These are phyloP conservation scores for Pachycephala philippinensis DNA, from an alignment of 2,113 vertebrate genomes.

Conservation along the genomic window DNA sequence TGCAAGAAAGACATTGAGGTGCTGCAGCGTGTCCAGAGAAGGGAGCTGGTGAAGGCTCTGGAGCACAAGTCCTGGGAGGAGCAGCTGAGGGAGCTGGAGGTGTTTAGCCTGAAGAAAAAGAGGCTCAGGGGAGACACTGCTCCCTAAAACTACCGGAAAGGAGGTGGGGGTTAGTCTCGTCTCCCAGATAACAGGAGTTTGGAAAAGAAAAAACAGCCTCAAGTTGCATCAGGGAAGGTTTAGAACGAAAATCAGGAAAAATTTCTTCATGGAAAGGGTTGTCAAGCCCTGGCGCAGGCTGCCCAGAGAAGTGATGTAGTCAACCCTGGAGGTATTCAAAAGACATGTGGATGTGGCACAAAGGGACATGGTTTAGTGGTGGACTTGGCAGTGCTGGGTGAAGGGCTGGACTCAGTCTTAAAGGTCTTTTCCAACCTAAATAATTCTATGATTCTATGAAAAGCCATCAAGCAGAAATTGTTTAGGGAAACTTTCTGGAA, in stretches of 20 bases:
- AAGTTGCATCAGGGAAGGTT: neutral
- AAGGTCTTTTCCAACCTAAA: neutral
- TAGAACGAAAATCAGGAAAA: neutral
- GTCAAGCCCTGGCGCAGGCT: neutral
- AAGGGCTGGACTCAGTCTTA: neutral
- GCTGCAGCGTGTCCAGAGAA: neutral
- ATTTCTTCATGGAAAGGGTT: neutral
- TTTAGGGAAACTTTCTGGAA: neutral
- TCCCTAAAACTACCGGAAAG: neutral
- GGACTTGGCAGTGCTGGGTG: neutral
- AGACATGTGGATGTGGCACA: neutral
- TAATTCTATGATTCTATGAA: neutral
- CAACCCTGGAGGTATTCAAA: neutral
- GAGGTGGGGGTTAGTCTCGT: neutral
- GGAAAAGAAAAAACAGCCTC: neutral
- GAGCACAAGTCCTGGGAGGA: neutral
- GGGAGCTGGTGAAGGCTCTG: neutral
- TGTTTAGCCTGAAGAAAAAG: neutral
- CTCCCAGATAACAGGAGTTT: neutral
- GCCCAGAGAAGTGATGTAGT: neutral
- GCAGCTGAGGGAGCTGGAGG: neutral
- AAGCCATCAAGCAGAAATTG: neutral
- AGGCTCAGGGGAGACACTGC: neutral
- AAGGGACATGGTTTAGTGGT: neutral
- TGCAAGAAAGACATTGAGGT: neutral